phyloP scores from a whole-genome alignment of 1,140 invertebrate species.

The Eurosta solidaginis region DNA sequence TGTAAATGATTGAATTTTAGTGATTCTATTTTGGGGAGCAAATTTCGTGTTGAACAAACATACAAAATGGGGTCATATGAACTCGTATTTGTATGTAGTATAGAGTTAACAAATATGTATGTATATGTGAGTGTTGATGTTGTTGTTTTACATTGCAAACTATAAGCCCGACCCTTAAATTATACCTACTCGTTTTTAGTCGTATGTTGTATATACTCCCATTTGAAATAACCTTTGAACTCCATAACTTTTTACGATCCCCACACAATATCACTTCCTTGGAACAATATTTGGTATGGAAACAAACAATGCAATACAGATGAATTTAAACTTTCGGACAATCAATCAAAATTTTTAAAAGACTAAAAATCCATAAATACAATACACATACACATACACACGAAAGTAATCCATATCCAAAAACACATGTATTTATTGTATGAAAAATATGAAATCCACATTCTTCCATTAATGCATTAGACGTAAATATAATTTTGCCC shows the following conservation, averaged over 20 bases:
- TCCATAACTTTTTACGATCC: neutral
- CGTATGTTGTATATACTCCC: neutral
- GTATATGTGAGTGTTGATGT: slow-evolving; percentile 9
- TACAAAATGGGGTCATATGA: neutral
- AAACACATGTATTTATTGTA: neutral
- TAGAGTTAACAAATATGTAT: neutral
- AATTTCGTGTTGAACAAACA: neutral
- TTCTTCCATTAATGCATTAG: neutral
- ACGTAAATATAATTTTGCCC: neutral
- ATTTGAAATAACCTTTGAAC: neutral
- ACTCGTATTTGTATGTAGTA: neutral
- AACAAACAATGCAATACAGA: neutral
- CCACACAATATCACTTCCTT: neutral
- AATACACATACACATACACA: neutral
- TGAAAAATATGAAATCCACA: neutral
- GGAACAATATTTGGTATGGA: too few relatives aligned
- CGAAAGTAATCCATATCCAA: neutral
- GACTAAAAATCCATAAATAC: neutral
- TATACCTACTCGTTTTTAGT: too few relatives aligned
- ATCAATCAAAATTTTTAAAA: slow-evolving; percentile 29
- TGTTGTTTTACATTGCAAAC: slow-evolving; percentile 10
- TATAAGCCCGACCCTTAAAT: too few relatives aligned
- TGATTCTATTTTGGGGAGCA: neutral
- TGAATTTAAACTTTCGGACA: slow-evolving; percentile 31
- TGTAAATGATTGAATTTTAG: neutral